phyloP scores from a whole-genome alignment of 2,888 invertebrate species.

The Diogma glabrata region DNA sequence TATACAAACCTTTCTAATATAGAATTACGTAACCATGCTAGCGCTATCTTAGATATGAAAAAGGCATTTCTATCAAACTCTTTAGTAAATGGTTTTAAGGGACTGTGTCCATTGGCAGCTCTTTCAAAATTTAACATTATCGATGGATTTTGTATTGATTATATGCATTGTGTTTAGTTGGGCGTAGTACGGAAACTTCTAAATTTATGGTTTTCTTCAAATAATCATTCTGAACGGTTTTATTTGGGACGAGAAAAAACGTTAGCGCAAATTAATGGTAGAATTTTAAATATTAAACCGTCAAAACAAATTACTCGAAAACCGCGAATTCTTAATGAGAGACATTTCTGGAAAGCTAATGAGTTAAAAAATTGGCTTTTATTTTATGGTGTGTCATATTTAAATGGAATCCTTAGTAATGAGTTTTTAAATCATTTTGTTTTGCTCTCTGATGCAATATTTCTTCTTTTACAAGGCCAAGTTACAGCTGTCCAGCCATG shows the following conservation, averaged over 20 bases:
- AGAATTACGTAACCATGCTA: background rate
- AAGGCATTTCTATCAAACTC: background rate
- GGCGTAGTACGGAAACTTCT: slow-evolving; percentile 2
- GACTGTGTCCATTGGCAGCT: slow-evolving; percentile 3
- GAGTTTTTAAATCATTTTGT: background rate
- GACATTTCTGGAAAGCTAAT: background rate
- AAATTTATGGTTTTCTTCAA: background rate
- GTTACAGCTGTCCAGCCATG: background rate
- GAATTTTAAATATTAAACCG: background rate
- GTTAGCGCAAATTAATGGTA: background rate
- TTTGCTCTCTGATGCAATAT: slow-evolving; percentile 2
- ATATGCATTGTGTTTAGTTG: slow-evolving; percentile 4
- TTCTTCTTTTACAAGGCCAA: background rate
- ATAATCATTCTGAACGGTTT: background rate
- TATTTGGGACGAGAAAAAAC: background rate
- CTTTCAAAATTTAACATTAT: slow-evolving; percentile 1
- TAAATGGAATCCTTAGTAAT: background rate
- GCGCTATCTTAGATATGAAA: background rate
- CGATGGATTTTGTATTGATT: slow-evolving; percentile 1
- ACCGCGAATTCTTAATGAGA: background rate
- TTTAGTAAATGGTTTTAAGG: background rate
- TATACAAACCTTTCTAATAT: background rate
- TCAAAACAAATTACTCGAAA: background rate
- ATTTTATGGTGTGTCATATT: background rate
- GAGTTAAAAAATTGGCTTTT: background rate